These are phyloP conservation scores for Chanos chanos DNA, from an alignment of 2,797 vertebrate species.

Conservation along the genomic window DNA sequence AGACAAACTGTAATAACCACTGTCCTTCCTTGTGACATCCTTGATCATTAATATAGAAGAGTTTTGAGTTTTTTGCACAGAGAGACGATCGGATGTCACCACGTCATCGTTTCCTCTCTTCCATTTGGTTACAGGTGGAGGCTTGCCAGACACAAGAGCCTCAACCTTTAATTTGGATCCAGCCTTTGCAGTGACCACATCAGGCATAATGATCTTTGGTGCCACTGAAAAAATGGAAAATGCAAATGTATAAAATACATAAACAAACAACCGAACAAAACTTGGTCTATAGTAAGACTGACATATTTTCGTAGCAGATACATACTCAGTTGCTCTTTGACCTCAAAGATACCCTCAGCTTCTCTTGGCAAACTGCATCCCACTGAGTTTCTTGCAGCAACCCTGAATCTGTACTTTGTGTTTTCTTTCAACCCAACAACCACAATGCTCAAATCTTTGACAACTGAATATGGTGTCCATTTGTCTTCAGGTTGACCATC, in stretches of 20 bases:
- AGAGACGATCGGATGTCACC: slow-evolving; percentile 86
- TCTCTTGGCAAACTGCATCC: slow-evolving; percentile 91
- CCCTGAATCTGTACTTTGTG: slow-evolving; percentile 94
- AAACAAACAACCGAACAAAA: not conserved
- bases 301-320: slow-evolving; percentile 43
- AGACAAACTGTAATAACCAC: slow-evolving; percentile 90
- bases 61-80: slow-evolving; percentile 81
- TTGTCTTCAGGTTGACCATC: slow-evolving; percentile 85
- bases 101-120: slow-evolving; percentile 85
- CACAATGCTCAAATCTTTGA: slow-evolving; percentile 94
- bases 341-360: slow-evolving; percentile 88
- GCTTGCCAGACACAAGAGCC: slow-evolving; percentile 91
- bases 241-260: not conserved
- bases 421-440: slow-evolving; percentile 95
- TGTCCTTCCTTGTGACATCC: slow-evolving; percentile 86
- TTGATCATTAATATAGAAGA: slow-evolving; percentile 87
- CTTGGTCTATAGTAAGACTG: too few relatives aligned
- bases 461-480: slow-evolving; percentile 94
- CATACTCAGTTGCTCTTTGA: slow-evolving; percentile 97
- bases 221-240: slow-evolving; percentile 74
- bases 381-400: slow-evolving; percentile 90
- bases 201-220: slow-evolving; percentile 92
- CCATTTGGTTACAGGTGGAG: slow-evolving; percentile 87
- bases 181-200: slow-evolving; percentile 85
- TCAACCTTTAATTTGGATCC: slow-evolving; percentile 92